phyloP scores from a whole-genome alignment of 1,140 invertebrate species.

The Latrodectus geometricus region DNA sequence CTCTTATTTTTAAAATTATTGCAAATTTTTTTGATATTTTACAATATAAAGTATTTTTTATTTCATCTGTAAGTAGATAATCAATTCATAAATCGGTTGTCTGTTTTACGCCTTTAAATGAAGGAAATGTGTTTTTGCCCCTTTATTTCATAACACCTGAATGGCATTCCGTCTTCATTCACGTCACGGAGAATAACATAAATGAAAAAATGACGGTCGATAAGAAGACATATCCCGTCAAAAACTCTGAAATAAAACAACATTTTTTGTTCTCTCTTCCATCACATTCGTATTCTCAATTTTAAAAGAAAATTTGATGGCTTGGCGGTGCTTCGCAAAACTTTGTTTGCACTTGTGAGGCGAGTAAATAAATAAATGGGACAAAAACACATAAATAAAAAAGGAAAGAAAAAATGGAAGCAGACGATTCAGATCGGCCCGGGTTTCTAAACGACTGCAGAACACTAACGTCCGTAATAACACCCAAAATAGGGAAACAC shows the following conservation, averaged over 20 bases:
- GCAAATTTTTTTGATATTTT: no score
- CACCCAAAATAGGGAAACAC: constrained; percentile 15
- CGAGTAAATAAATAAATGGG: neutral
- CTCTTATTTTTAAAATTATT: no score
- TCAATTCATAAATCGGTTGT: no score
- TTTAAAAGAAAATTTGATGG: constrained; percentile 8
- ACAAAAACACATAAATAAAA: neutral
- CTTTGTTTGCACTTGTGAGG: constrained; percentile 1
- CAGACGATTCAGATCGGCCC: neutral
- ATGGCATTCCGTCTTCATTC: neutral
- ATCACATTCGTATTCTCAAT: neutral
- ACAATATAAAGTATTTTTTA: no score
- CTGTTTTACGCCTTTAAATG: no score
- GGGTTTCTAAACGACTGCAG: neutral
- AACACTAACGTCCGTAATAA: constrained; percentile 10
- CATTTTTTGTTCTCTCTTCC: neutral
- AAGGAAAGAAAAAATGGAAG: neutral
- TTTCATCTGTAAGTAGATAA: no score
- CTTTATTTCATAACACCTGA: neutral
- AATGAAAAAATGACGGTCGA: neutral
- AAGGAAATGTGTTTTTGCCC: neutral
- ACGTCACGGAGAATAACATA: neutral
- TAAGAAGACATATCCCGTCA: no score
- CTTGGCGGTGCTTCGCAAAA: neutral
- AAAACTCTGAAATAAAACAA: neutral